Evolutionary conservation across 2,888 invertebrate genomes (phyloP), one percentile per base, ranked within the genome.

Genomic region (Sturmia bella): DNA sequence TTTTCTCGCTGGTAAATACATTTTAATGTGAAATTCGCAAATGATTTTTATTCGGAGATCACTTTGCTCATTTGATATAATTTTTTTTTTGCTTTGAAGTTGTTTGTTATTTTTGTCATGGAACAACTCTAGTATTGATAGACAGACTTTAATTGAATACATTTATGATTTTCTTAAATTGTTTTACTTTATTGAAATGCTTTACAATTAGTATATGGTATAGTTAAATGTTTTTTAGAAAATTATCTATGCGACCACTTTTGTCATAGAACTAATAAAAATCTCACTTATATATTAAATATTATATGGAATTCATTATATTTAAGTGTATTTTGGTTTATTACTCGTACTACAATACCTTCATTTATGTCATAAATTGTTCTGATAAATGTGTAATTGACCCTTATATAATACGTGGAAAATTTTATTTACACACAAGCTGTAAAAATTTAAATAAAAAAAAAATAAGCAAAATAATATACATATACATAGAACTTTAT

Each of bases 181-280:
- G 19, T 64, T 57, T 19, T 64, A 76, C 68, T 81, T 81, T 77
- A 81, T 81, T 81, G 66, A 73, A 73, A 73, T 77, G 37, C 68
- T 72, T 72, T 77, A 77, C 81, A 81, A 61, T 70, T 41, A 70
- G 32, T 32, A 32, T 6, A 32, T 32, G 9, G 7, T 50, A 57
- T 41, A 64, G 69, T 68, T 76, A 59, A 39, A 59, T 70, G 50
- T 69, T 69, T n/a, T 63, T 75, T 80, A 75, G 74, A 75, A 75
- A 80, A 75, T 80, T 70, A 64, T 75, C 69, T 68, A 75, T 75
- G 69, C 43, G 69, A 64, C 74, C 43, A 39, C 17, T 70, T 24
- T 45, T 76, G 73, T 32, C 69, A 61, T 72, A 70, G 70, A 78
- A 70, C 78, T 82, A 70, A 75, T 82, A 78, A 82, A 82, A 82